Evolutionary conservation across 1,140 invertebrate genomes (phyloP), one percentile per base, ranked within the genome.

Genomic region (Limonius californicus): DNA sequence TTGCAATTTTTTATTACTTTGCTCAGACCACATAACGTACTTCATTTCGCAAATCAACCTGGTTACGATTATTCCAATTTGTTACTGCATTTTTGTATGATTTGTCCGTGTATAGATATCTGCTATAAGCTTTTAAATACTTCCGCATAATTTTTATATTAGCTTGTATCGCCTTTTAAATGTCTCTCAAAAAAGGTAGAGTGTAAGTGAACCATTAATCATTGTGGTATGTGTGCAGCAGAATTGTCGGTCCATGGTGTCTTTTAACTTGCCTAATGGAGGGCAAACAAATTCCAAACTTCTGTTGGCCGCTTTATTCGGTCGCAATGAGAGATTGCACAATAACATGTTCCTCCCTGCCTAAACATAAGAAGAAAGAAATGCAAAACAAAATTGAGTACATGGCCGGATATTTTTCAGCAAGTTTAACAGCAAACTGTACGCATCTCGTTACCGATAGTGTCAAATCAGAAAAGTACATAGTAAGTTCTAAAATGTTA

Each of bases 371-470:
- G 53, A 91, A 92, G 86, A 81, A 84, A 66, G 76, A 84, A 23
- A 77, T 95, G 2, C 83, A 86, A 70, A 78, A 81, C 18, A 85
- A 86, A 69, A 83, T 95, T 0, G 80, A 88, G 68, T 87, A 86
- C 73, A 96, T 96, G 93, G 90, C 89, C 58, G 94, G 92, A 2
- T 78, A 86, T 11, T 92, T 87, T 67, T 86, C 81, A 11, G 84
- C 84, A 64, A 82, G 84, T 55, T 83, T 96, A 30, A 85, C 87
- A 23, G 81, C 82, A 56, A 83, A 83, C 62, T 86, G 88, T 1
- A 95, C 93, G 12, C 92, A 96, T 80, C 82, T 97, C 16, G 82
- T 96, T 2, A 88, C 91, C 9, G 86, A 87, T 67, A 85, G 82
- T 21, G 85, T 89, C 1, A 80, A 84, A 61, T 88, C 88, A 1